Evolutionary conservation across 2,113 vertebrate genomes (phyloP), one percentile per base, ranked within the genome.

Genomic region (Condylura cristata): DNA sequence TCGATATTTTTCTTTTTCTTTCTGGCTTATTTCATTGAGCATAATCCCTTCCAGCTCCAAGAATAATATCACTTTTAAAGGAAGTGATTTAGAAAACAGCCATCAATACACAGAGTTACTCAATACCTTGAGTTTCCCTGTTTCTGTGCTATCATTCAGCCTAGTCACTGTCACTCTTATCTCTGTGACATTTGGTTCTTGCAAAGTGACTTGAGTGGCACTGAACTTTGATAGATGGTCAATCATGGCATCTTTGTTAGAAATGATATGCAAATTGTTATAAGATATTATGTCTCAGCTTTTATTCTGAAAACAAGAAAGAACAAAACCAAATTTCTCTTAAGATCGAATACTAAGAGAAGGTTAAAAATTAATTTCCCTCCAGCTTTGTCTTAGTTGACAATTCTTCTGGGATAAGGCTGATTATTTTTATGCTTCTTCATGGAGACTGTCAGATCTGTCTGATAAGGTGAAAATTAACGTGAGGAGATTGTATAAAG

Each of bases 391-490:
- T 90, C 87, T 94, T 84, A 18, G 17, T 83, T 95, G 96, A 91
- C 93, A 88, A 2, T 93, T 90, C 80, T 78, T 87, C 70, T 84
- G 68, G 71, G 66, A 63, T 81, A 34, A 76, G 32, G 37, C 71
- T 90, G 95, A 96, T 94, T 94, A 82, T 93, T 76, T 96, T 88
- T 87, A 48, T 74, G 66, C 92, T 89, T 89, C 39, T 46, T 92
- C 37, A 10, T 79, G 68, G 76, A 79, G 60, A 78, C 80, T 93
- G 92, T 91, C 90, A 92, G 61, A 74, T 79, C 74, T 89, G 72
- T 79, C 58, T 72, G 88, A 80, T 83, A 34, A 96, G 85, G 72
- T 93, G 74, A 87, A 92, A 93, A 70, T 60, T 60, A 86, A 60
- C 48, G 79, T 85, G 63, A 82, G 28, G 4, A 96, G 37, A n/a